phyloP scores from a whole-genome alignment of 2,113 vertebrate genomes.

The Pogonocichla stellata region DNA sequence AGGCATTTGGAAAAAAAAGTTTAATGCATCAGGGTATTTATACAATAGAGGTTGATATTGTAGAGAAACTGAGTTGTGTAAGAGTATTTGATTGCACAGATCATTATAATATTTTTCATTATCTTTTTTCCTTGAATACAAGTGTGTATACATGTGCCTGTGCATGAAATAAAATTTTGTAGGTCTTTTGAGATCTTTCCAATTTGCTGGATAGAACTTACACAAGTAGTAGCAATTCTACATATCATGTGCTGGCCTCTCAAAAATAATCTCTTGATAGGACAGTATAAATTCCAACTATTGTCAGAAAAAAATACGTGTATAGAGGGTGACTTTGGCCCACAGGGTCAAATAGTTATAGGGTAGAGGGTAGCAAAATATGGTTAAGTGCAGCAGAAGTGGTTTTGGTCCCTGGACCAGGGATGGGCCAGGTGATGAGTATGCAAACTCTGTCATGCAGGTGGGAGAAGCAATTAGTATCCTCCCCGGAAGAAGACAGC shows the following conservation, averaged over 20 bases:
- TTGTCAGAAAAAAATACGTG: neutral
- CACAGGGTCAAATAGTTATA: neutral
- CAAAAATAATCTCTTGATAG: neutral
- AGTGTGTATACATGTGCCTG: neutral
- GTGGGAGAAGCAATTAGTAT: constrained; percentile 2
- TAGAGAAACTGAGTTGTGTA: neutral
- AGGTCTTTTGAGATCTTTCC: neutral
- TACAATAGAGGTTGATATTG: neutral
- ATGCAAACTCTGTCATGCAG: neutral
- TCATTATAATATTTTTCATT: neutral
- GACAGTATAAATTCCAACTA: neutral
- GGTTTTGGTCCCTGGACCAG: neutral
- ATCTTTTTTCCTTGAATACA: neutral
- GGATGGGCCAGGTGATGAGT: neutral
- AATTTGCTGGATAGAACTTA: neutral
- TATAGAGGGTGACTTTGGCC: neutral
- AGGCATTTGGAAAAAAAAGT: neutral
- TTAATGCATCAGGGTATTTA: neutral
- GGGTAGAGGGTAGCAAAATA: neutral
- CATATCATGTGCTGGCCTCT: neutral
- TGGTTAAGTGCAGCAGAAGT: neutral
- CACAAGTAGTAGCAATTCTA: neutral
- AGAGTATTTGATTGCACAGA: neutral
- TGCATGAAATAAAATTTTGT: neutral
- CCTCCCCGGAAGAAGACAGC: neutral